A percentile compares a stretch with the other conserved stretches of the same genome.
These are phyloP conservation scores for Yponomeuta cagnagella DNA, from an alignment of 2,888 invertebrate genomes.

Conservation along the genomic window DNA sequence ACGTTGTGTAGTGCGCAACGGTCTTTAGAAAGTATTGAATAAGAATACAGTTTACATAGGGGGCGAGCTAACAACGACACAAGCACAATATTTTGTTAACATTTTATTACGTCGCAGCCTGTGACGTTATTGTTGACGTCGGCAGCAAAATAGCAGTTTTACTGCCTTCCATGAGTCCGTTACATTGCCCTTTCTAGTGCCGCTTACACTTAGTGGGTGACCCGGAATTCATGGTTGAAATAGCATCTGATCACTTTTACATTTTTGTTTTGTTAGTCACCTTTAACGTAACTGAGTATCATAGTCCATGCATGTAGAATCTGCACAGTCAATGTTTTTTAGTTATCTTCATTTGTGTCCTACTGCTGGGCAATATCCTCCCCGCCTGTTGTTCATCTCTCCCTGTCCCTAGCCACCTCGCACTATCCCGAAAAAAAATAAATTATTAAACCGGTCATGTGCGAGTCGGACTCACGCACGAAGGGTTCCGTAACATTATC, in stretches of 20 bases:
- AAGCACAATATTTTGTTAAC: constrained; percentile 68
- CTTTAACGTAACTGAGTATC: too few species aligned
- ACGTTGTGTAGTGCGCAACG: background rate
- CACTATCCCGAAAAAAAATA: too few species aligned
- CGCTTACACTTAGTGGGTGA: background rate
- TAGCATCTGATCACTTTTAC: background rate
- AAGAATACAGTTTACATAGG: background rate
- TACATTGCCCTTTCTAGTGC: constrained; percentile 12
- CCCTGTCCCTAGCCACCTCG: too few species aligned
- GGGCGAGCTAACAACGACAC: constrained; percentile 37
- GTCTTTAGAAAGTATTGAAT: background rate
- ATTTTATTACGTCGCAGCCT: constrained; percentile 70
- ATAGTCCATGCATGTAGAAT: too few species aligned
- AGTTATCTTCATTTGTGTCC: too few species aligned
- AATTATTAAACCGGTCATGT: too few species aligned
- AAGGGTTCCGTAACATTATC: too few species aligned
- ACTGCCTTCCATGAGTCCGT: constrained; percentile 58
- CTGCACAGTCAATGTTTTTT: too few species aligned
- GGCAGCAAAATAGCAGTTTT: constrained; percentile 64
- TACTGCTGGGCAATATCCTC: too few species aligned
- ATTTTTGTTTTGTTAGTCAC: too few species aligned
- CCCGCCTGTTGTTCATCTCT: too few species aligned
- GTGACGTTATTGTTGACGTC: constrained; percentile 67
- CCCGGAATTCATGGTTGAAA: background rate
- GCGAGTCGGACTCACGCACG: too few species aligned